Evolutionary conservation across 2,797 vertebrate genomes (phyloP), one percentile per base, ranked within the genome.

Genomic region (Semaprochilodus insignis): DNA sequence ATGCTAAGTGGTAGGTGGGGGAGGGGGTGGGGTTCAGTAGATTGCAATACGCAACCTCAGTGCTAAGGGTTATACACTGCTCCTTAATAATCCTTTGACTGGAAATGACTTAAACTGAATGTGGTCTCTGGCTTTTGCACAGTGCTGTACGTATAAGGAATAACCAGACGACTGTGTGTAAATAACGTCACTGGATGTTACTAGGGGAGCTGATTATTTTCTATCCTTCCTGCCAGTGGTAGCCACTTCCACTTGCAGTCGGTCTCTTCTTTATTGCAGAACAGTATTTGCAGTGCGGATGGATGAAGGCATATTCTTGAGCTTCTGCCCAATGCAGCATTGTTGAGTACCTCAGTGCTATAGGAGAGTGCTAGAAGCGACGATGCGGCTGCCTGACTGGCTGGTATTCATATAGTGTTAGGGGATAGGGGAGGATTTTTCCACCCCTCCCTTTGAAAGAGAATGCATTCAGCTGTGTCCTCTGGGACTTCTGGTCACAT

Each of bases 381-480:
- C 4, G 15, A 21, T 40, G 55, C 19, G 19, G 54, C 23, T 60
- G 55, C 13, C 54, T 59, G 73, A 74, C 51, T 74, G 52, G 19
- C 31, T 59, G 48, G 31, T 60, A 74, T 74, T 74, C 73, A 60
- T 74, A 74, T 74, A 74, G 48, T 3, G 15, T 25, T 27, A n/a
- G 23, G 25, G 23, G 25, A 55, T 19, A 74, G 54, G 36, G 55
- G 59, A 60, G 27, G 55, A n/a, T 59, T 40, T 51, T 74, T 52
- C 54, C 27, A 57, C 16, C 21, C 34, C 34, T 74, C 54, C 55
- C 21, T 74, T 11, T 59, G 11, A 74, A 25, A 34, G 27, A 40
- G 21, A 74, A 74, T 60, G 73, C 73, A 59, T 60, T 74, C 55
- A 60, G 55, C 73, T 74, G 54, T 74, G 73, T 74, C 54, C 73